Evolutionary conservation across 2,888 invertebrate species (phyloP), one percentile per base, ranked within the genome.

Genomic region (Agrotis ipsilon): DNA sequence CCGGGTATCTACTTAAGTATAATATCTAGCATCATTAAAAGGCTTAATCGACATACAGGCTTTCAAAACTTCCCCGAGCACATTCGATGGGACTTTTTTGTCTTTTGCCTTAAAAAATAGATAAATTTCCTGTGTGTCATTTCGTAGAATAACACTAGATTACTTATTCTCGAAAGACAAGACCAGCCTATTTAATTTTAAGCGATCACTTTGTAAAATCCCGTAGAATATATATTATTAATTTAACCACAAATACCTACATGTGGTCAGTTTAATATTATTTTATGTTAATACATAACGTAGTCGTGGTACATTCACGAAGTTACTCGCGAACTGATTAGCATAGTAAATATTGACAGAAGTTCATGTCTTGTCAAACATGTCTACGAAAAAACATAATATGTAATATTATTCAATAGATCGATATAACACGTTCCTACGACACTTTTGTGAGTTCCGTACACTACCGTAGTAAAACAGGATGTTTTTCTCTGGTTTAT

Each of bases 331-430:
- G 66, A 81, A 69, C 51, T 69, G 60, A 45, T 78, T 80, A 51
- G 58, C 78, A 81, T 78, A 78, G 63, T 78, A 60, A 81, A 81
- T 65, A 69, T 81, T 80, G 65, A 64, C 57, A 52, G 46, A 72
- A 60, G 62, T 63, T 61, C 55, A 81, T 57, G 57, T 66, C 48
- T 72, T 63, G 55, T 51, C 66, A 63, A 68, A 54, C 57, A 39
- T 64, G 57, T 59, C 64, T 60, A 54, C 14, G 49, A 54, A 76
- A 24, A 32, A 49, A 19, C 39, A 16, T n/a, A n/a, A n/a, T n/a
- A n/a, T n/a, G n/a, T n/a, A n/a, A 14, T 18, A 32, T 32, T 32
- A 72, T 66, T 72, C 75, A 55, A n/a, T 45, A 72, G 11, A 46
- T 16, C 46, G 67, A 57, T 57, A 21, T 46, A 75, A 76, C 46